Base-by-base conservation (phyloP, 2,797 vertebrate species). In the Pangasius macronema region DNA sequence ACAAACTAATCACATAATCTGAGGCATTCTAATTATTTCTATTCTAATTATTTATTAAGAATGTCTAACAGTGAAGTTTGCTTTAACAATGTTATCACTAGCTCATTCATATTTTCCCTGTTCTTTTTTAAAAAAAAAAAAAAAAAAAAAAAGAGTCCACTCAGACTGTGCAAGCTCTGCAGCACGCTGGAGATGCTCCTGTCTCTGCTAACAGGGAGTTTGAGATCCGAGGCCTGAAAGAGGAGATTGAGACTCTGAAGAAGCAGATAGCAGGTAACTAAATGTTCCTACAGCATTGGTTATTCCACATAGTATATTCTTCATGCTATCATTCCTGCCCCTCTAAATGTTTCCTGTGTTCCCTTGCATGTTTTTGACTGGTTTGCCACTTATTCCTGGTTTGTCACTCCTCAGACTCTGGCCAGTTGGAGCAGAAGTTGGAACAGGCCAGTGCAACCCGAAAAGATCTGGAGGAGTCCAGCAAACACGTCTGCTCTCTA, bases 151-250 rank as follows among this genome's bases (percentile, higher is more conserved):
- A 30, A 99, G 98, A 99, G 91, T 97, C 98, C 42, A 99, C 98
- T 1, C 97, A 99, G 94, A 96, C 99, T 0, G 97, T 99, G 68
- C 99, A 99, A 94, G 96, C 96, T 16, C 93, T 99, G 72, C 98
- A 99, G 88, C 95, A 98, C 92, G 95, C 97, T 39, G 95, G 94
- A 8, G 98, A 98, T 84, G 96, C 96, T 8, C 96, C 97, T 2
- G 85, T 95, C 90, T 94, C 93, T 86, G 88, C 95, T 68, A 99
- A 94, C 95, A 98, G 96, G 93, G 99, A 99, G 93, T 93, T 96
- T 93, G 99, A 99, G 96, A 98, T 99, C 92, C 96, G 96, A 93
- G 96, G 94, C 89, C 95, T 99, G 87, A 99, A 97, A 94, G 98
- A 97, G 67, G 99, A 99, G 95, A 97, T 99, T 46, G 98, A 99